Base-by-base conservation (phyloP, 2,797 vertebrate species). In the Sphenopsis melanotis region DNA sequence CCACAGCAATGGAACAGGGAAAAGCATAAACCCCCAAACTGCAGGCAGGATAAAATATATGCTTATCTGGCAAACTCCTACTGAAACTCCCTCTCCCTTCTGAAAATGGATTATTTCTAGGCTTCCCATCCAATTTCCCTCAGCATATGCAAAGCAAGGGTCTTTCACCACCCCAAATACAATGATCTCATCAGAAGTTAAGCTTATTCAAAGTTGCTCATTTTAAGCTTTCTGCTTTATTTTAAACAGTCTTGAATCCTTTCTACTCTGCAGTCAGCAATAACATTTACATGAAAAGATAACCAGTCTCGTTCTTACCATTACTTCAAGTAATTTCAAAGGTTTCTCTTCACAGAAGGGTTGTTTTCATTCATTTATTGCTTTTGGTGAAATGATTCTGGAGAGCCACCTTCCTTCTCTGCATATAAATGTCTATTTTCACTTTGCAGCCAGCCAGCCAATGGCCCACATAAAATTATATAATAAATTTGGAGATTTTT, bases 291-390 rank as follows among this genome's bases (percentile, higher is more conserved):
- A 75, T 42, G 42, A 68, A 75, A 75, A 91, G 74, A 78, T 65
- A 93, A 81, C 68, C 79, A 24, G 20, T 11, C 72, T 87, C 24
- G 10, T 75, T 57, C 69, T 91, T 83, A 85, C 61, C 42, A 68
- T 91, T 91, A 81, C 57, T 75, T 94, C 63, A 80, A 87, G 84
- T 66, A 87, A 88, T 94, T 94, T 92, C 77, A 79, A 89, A 89
- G 44, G 55, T 85, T 96, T 93, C 60, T 92, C 84, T 85, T 93
- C 87, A 92, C 75, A 92, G 87, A 85, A 68, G 0, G 3, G 57
- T 87, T 95, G 79, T 83, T 95, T 86, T 83, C 47, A 19, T 57
- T 93, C 69, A 56, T 83, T 92, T 89, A 89, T 83, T 79, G 83
- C 70, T 91, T 87, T 80, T 77, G 75, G 75, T 74, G 56, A 87